Conservation (phyloP, 2,888 invertebrate genomes). For the Agrotis clavis region DNA sequence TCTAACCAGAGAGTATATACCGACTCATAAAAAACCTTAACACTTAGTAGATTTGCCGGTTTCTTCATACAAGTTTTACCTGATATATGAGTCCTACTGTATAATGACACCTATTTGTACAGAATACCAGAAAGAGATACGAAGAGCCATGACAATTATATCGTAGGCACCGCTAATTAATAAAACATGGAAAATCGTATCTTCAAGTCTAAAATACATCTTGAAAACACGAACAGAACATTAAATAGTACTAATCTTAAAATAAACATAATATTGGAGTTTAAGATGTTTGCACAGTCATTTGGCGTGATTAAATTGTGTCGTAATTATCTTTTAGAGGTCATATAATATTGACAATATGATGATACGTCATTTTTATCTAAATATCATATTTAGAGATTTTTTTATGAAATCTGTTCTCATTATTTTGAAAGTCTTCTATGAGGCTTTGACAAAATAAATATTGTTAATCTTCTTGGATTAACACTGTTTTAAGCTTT, state of each 20-base stretch:
- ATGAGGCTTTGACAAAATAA: not conserved
- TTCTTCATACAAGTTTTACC: too few relatives aligned
- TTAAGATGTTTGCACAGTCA: conserved; percentile 53
- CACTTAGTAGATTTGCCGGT: too few relatives aligned
- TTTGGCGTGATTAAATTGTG: conserved; percentile 50
- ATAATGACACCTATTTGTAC: not conserved
- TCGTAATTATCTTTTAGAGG: conserved; percentile 33
- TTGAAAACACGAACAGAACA: conserved; percentile 46
- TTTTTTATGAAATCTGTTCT: conserved; percentile 18
- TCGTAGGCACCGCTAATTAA: not conserved
- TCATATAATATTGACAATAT: conserved; percentile 26
- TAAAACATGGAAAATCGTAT: conserved; percentile 12
- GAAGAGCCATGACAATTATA: too few relatives aligned
- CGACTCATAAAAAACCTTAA: too few relatives aligned
- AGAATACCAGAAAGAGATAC: not conserved
- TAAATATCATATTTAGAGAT: conserved; percentile 2
- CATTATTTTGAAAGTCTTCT: not conserved
- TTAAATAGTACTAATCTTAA: conserved; percentile 52
- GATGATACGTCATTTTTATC: not conserved
- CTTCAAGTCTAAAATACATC: conserved; percentile 39
- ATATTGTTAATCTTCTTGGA: not conserved
- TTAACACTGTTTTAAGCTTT: too few relatives aligned
- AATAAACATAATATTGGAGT: conserved; percentile 61
- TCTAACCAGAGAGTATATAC: too few relatives aligned
- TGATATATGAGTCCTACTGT: too few relatives aligned